These are phyloP conservation scores for Adela reaumurella DNA, from an alignment of 2,888 invertebrate genomes.

Conservation along the genomic window DNA sequence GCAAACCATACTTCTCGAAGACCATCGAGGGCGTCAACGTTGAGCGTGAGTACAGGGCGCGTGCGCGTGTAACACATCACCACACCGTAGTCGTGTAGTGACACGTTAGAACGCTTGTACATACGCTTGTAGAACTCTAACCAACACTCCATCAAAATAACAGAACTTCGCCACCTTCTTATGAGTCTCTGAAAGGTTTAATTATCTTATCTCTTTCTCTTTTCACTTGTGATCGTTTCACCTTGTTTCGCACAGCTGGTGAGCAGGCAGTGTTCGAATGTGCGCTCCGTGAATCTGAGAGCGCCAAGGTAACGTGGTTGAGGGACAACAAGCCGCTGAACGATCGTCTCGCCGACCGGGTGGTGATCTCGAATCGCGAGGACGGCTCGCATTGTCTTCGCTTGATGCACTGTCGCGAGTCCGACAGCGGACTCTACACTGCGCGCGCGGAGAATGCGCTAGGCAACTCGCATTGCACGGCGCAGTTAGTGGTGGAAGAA, in stretches of 20 bases:
- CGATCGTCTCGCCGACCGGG: conserved; percentile 71
- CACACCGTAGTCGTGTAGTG: conserved; percentile 13
- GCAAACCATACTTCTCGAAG: conserved; percentile 68
- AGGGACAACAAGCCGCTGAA: conserved; percentile 83
- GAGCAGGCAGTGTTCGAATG: conserved; percentile 81
- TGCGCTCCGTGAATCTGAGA: conserved; percentile 59
- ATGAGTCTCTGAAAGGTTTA: too few relatives aligned
- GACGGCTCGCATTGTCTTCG: conserved; percentile 64
- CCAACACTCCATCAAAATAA: conserved; percentile 22
- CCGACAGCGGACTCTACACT: conserved; percentile 87
- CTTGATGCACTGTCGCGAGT: conserved; percentile 69
- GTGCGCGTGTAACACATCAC: conserved; percentile 21
- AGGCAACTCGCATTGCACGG: conserved; percentile 81
- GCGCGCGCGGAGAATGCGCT: conserved; percentile 79
- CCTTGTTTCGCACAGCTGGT: conserved; percentile 71
- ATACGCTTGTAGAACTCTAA: conserved; percentile 47
- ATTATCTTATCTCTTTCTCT: conserved; percentile 11
- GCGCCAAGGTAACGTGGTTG: conserved; percentile 72
- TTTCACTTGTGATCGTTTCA: conserved; percentile 18
- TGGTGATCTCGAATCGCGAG: conserved; percentile 57
- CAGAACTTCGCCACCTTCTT: conserved; percentile 12
- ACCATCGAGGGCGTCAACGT: conserved; percentile 73
- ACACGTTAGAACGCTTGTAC: conserved; percentile 41
- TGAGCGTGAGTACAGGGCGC: conserved; percentile 66
- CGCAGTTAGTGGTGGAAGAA: conserved; percentile 82